Base-by-base conservation (phyloP, 2,797 vertebrate genomes). In the Tarsius wallacei region DNA sequence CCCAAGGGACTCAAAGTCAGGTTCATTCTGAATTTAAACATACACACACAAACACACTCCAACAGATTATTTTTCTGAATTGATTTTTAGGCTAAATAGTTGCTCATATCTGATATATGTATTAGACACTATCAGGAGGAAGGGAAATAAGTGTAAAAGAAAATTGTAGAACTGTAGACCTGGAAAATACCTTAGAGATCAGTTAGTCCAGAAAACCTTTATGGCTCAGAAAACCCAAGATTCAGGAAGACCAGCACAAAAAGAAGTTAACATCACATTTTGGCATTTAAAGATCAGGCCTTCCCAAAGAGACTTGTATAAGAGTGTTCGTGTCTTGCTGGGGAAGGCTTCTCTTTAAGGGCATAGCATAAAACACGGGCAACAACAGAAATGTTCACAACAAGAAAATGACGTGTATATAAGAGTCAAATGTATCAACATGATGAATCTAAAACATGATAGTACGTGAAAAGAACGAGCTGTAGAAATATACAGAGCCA, bases 21-120 rank as follows among this genome's bases (percentile, higher is more conserved):
- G 96, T 94, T 93, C 51, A 93, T 91, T 94, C 78, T 91, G 55
- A 93, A 90, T 36, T 87, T 82, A 80, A 70, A 90, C 42, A 42
- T n/a, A 83, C 33, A 83, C 61, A 95, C n/a, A 42, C 42, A 42
- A 42, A 42, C 42, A 42, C 16, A 64, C 6, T 89, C 42, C 51
- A 66, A 96, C 0, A 59, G 8, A 33, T 84, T 71, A 57, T 64
- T 91, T 95, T 85, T n/a, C 78, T 68, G 66, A 96, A 92, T 26
- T 80, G 90, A 90, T 85, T 96, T 76, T 96, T 84, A 92, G 4
- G 55, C 42, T 90, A 71, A 94, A 81, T 12, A 42, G 51, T 24
- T 94, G 64, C 21, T 94, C 49, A 77, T 47, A 49, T n/a, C 3
- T 53, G 57, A 66, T 74, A 63, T 0, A 26, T 31, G 12, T 49